Evolutionary conservation across 2,888 invertebrate species (phyloP), one percentile per base, ranked within the genome.

Genomic region (Agonopterix heracliana): DNA sequence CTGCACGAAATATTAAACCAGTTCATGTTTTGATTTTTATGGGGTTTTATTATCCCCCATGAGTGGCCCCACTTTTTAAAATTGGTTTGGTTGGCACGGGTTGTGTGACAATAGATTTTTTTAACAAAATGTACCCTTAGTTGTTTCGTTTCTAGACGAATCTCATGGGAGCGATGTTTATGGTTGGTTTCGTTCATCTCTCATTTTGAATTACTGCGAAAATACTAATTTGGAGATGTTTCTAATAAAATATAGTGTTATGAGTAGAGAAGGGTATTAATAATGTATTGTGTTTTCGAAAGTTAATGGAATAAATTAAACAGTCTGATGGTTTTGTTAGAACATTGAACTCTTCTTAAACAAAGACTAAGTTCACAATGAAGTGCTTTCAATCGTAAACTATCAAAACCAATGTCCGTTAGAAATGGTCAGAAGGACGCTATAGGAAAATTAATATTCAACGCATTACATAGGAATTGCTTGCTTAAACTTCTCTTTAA

Each of bases 1-100:
- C 68, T 60, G 66, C 78, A 79, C 77, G 80, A 61, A 76, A 73
- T 71, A 71, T 72, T 59, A 65, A 78, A 78, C 76, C 75, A 68
- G 80, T 74, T 66, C 55, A 54, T 70, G 68, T 71, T 75, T 68
- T 74, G 77, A 71, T 74, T 77, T 72, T 72, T 70, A 71, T 71
- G 66, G 73, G 74, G 71, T 61, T 63, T 26, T 57, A 59, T 73
- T 63, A 73, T 70, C 67, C 68, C 61, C 63, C 51, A 68, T 61
- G 65, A 78, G 77, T 73, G 68, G 71, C 61, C 61, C 61, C 69
- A 66, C 75, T 73, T 71, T 70, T 65, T 57, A 59, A 52, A 50
- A 50, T 54, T 59, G 66, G 26, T 26, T 26, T 26, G 26, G 26
- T 26, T 26, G 26, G 26, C 26, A 26, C 70, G 70, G 66, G 64